Base-by-base conservation (phyloP, 2,113 vertebrate species). In the Bubalus kerabau region DNA sequence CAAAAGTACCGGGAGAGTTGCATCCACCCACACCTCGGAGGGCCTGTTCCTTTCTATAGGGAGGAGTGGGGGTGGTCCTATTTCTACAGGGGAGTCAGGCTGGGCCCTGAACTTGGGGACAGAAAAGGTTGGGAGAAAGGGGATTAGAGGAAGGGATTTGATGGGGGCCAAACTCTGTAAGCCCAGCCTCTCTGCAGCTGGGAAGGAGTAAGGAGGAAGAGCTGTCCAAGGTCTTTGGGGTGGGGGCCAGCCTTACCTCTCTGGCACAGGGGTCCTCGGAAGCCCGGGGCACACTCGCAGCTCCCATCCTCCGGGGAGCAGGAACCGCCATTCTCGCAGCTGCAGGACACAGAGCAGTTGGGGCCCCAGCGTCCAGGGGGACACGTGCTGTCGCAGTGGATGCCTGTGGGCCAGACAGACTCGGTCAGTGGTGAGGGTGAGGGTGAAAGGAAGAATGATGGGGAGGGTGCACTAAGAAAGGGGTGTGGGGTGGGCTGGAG, bases 311-410 rank as follows among this genome's bases (percentile, higher is more conserved):
- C 99, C 0, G 99, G 99, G 50, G 99, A 99, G 98, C 99, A 99
- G 96, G 99, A 99, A 0, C 99, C 99, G 1, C 99, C 99, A 0
- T 99, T 99, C 98, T 99, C 99, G 48, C 99, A 99, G 98, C 99
- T 99, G 96, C 99, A 99, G 98, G 99, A 99, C 98, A 99, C 98
- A 6, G 99, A 99, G 98, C 99, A 99, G 99, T 99, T 99, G 90
- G 99, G 99, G 54, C 99, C 99, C 99, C 99, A 99, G 98, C 99
- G 99, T 81, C 99, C 99, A 50, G 99, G 99, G 7, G 98, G 98
- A 94, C 99, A 99, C 1, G 99, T 98, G 56, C 99, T 99, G 98
- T 99, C 99, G 90, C 99, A 99, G 98, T 99, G 99, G 99, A 99
- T 99, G 96, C 99, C 99, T 99, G 90, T 30, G 95, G 98, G 80